Conservation (phyloP, 2,797 vertebrate species). For the Astyanax mexicanus region DNA sequence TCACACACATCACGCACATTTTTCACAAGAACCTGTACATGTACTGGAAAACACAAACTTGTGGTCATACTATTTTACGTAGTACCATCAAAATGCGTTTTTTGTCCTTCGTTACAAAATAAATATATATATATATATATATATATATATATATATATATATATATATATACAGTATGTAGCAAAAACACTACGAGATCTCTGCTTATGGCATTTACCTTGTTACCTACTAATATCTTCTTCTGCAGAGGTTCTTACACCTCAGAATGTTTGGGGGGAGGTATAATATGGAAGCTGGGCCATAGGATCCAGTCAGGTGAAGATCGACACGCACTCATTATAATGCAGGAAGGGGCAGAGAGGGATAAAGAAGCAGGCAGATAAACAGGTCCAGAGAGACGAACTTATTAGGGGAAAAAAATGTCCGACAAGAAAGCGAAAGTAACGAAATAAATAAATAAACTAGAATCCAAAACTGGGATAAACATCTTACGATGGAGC, state of each 20-base stretch:
- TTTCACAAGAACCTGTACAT: too few species aligned
- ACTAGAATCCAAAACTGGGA: not conserved
- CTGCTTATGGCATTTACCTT: too few species aligned
- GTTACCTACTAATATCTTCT: too few species aligned
- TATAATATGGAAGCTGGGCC: not conserved
- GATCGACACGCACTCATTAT: conserved; percentile 32
- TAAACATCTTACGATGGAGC: conserved; percentile 18
- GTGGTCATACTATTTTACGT: too few species aligned
- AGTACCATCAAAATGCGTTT: too few species aligned
- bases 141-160: too few species aligned
- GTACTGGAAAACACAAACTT: too few species aligned
- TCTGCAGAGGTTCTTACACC: not conserved
- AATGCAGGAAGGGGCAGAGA: conserved; percentile 13
- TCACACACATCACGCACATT: too few species aligned
- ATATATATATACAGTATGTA: too few species aligned
- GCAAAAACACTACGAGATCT: too few species aligned
- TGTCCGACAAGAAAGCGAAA: conserved; percentile 15
- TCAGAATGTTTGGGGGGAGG: not conserved
- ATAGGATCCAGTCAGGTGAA: conserved; percentile 18
- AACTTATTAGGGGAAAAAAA: conserved; percentile 32
- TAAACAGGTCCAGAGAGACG: conserved; percentile 29
- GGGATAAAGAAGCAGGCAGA: conserved; percentile 23
- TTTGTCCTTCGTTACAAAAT: too few species aligned
- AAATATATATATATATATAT: too few species aligned
- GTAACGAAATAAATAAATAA: not conserved